Evolutionary conservation across 1,140 invertebrate genomes (phyloP).

Genomic region (Lasaia peninsularis): DNA sequence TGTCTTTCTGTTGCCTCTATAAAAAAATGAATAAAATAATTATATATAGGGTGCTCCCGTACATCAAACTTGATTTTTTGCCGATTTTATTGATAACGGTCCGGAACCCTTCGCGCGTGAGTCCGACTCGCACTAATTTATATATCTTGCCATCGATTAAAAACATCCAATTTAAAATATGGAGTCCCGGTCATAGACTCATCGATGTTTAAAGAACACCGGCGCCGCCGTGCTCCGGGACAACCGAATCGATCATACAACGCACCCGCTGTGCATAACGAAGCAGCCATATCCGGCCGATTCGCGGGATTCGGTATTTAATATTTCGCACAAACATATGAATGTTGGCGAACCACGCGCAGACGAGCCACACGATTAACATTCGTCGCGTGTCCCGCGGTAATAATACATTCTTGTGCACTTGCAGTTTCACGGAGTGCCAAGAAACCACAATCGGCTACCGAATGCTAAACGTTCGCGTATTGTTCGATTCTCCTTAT

Average conservation of each 20-base stretch:
- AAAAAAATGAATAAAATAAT: no score
- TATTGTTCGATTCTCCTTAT: slow-evolving; percentile 40
- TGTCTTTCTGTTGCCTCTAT: no score
- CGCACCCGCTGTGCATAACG: slow-evolving; percentile 61
- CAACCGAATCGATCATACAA: slow-evolving; percentile 62
- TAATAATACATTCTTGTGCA: slow-evolving; percentile 73
- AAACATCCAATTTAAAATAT: slow-evolving; percentile 10
- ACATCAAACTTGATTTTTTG: no score
- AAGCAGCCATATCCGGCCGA: slow-evolving; percentile 59
- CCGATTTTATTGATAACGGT: no score
- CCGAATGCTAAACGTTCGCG: slow-evolving; percentile 57
- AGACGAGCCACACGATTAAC: slow-evolving; percentile 40
- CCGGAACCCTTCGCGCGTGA: no score
- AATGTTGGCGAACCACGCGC: slow-evolving; percentile 41
- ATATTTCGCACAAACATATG: slow-evolving; percentile 65
- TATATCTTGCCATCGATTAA: no score
- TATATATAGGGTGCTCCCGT: no score
- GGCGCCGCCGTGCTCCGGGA: slow-evolving; percentile 29
- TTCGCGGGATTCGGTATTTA: slow-evolving; percentile 65
- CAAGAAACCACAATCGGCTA: slow-evolving; percentile 59
- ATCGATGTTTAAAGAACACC: slow-evolving; percentile 45
- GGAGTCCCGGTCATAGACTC: slow-evolving; percentile 32
- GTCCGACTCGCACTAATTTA: no score
- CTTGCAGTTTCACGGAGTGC: slow-evolving; percentile 70
- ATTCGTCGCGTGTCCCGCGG: slow-evolving; percentile 55